A percentile compares a stretch with the other conserved stretches of the same genome.
These are phyloP conservation scores for Drosophila emarginata DNA, from an alignment of 2,888 invertebrate genomes.

Conservation along the genomic window DNA sequence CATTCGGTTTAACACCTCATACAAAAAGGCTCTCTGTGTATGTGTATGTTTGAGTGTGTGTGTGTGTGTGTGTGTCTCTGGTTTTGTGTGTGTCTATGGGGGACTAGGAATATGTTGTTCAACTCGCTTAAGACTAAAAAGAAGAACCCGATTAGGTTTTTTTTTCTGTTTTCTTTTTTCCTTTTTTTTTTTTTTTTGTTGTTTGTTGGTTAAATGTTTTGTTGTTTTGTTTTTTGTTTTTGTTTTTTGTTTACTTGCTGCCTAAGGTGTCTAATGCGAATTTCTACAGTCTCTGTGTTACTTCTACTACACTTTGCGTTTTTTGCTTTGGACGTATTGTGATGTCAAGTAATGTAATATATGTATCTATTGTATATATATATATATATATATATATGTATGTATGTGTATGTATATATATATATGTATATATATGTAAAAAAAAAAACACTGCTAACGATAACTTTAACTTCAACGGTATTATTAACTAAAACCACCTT, in stretches of 20 bases:
- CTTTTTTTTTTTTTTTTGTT: conserved; percentile 14
- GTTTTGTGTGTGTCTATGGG: conserved; percentile 20
- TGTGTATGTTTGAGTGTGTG: conserved; percentile 25
- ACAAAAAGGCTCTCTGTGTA: conserved; percentile 70
- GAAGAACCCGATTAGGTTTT: conserved; percentile 67
- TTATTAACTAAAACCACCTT: conserved; percentile 63
- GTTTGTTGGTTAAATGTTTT: conserved; percentile 16
- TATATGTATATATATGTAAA: conserved; percentile 8
- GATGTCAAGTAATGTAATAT: conserved; percentile 73
- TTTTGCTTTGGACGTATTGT: conserved; percentile 76
- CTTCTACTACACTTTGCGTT: conserved; percentile 70
- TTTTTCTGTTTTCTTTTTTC: conserved; percentile 13
- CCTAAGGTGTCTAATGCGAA: conserved; percentile 69
- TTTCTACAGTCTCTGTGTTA: conserved; percentile 76
- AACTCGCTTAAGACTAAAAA: conserved; percentile 66
- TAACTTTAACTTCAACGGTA: conserved; percentile 71
- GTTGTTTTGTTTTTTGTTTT: neutral
- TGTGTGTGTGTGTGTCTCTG: conserved; percentile 13
- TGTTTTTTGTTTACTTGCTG: conserved; percentile 46
- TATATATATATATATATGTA: conserved; percentile 61
- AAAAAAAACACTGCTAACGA: conserved; percentile 36
- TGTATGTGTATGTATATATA: conserved; percentile 51
- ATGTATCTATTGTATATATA: conserved; percentile 34
- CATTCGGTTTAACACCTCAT: conserved; percentile 49
- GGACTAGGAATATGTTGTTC: conserved; percentile 56